Evolutionary conservation across 1,140 invertebrate species (phyloP).

Genomic region (Aphelinus atriplicis): DNA sequence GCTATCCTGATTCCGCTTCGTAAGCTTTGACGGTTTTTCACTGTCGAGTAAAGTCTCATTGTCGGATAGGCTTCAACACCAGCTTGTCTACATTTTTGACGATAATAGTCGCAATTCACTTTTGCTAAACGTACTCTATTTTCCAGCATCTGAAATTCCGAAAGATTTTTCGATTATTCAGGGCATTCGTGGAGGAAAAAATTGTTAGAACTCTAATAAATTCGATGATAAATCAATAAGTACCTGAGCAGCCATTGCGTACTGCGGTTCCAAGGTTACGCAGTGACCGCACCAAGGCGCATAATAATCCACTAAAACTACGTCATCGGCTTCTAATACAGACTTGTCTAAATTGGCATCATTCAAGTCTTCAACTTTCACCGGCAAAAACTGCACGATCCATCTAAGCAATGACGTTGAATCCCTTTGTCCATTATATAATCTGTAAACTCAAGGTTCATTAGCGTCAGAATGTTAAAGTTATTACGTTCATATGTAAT

Average conservation of each 20-base stretch:
- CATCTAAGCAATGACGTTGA: conserved; percentile 70
- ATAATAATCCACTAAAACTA: conserved; percentile 80
- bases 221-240: no score
- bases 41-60: conserved; percentile 56
- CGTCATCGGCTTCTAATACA: conserved; percentile 59
- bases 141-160: conserved; percentile 64
- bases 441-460: conserved; percentile 56
- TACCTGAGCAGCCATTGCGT: conserved; percentile 73
- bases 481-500: no score
- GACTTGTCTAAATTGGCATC: conserved; percentile 56
- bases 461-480: no score
- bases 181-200: conserved; percentile 21
- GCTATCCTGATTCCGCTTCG: conserved; percentile 40
- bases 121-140: conserved; percentile 67
- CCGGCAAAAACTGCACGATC: conserved; percentile 71
- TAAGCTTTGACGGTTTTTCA: conserved; percentile 36
- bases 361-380: conserved; percentile 61
- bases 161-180: background rate
- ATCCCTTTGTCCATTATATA: conserved; percentile 72
- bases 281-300: conserved; percentile 83
- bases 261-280: conserved; percentile 76
- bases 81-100: conserved; percentile 62
- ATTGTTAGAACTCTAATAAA: background rate
- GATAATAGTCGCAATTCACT: conserved; percentile 69
- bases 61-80: conserved; percentile 69